Evolutionary conservation across 2,888 invertebrate genomes (phyloP).

Genomic region (Andrena bicolor): DNA sequence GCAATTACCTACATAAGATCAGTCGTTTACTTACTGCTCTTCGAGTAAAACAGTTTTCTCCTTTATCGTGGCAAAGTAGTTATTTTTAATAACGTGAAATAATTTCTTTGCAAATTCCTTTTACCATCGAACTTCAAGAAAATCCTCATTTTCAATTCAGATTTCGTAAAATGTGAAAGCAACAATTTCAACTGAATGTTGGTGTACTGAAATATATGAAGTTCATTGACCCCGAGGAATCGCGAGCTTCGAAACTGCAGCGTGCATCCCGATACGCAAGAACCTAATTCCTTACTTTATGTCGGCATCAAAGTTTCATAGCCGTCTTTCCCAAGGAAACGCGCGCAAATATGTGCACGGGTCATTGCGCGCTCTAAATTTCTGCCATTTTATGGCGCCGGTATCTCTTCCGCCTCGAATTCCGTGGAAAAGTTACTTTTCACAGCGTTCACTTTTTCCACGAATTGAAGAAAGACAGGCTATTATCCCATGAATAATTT

Average conservation of each 20-base stretch:
- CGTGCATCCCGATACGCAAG: background rate
- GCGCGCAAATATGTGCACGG: background rate
- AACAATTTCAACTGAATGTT: background rate
- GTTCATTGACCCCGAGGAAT: background rate
- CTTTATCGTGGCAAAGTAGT: no score
- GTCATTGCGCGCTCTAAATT: conserved; percentile 6
- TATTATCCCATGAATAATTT: conserved; percentile 3
- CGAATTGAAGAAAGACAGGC: background rate
- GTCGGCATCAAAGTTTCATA: background rate
- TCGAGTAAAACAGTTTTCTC: background rate
- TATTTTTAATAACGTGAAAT: no score
- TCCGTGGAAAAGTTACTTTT: conserved; percentile 12
- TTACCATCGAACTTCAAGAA: no score
- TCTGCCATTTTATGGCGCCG: background rate
- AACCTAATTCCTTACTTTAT: conserved; percentile 26
- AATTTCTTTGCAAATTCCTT: no score
- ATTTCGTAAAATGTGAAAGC: background rate
- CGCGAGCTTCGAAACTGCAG: background rate
- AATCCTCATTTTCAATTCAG: background rate
- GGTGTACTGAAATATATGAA: background rate
- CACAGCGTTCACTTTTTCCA: background rate
- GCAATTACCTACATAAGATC: background rate
- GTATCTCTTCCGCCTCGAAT: conserved; percentile 19
- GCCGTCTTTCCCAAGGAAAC: background rate
- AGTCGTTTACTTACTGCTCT: no score